Evolutionary conservation across 1,140 invertebrate species (phyloP).

Genomic region (Hypothenemus hampei): DNA sequence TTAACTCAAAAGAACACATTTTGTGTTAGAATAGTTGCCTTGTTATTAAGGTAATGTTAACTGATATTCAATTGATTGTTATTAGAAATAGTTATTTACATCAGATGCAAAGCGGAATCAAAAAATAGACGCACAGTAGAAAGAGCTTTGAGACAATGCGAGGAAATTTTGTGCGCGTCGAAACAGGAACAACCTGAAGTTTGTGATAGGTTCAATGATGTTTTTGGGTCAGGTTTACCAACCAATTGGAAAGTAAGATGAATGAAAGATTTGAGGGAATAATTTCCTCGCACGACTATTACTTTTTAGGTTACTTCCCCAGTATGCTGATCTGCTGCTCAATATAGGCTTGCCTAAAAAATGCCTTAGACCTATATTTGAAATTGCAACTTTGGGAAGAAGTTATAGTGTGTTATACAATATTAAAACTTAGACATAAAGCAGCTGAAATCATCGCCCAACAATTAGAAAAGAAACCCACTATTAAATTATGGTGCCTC

Average conservation of each 20-base stretch:
- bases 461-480: slow-evolving; percentile 74
- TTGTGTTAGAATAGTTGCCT: slow-evolving; percentile 62
- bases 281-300: background rate
- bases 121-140: slow-evolving; percentile 75
- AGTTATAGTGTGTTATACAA: slow-evolving; percentile 85
- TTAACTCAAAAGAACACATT: slow-evolving; percentile 60
- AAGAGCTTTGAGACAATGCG: slow-evolving; percentile 73
- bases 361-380: slow-evolving; percentile 80
- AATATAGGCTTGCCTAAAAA: slow-evolving; percentile 77
- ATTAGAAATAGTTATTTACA: background rate
- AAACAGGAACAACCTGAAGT: slow-evolving; percentile 45
- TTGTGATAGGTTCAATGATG: slow-evolving; percentile 49
- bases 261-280: too few relatives aligned
- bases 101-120: slow-evolving; percentile 70
- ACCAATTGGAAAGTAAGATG: slow-evolving; percentile 68
- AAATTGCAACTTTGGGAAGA: slow-evolving; percentile 86
- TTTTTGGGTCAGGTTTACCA: slow-evolving; percentile 62
- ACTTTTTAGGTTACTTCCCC: slow-evolving; percentile 44
- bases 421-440: slow-evolving; percentile 78
- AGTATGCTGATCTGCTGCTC: slow-evolving; percentile 72
- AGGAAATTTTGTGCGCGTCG: slow-evolving; percentile 66
- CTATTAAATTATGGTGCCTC: slow-evolving; percentile 82
- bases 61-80: background rate
- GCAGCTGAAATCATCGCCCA: slow-evolving; percentile 84
- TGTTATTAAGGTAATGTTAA: slow-evolving; percentile 50